Percentiles rank a stretch among this genome's conserved stretches.
Conservation (phyloP, 2,888 invertebrate species). For the Ophion ellenae region DNA sequence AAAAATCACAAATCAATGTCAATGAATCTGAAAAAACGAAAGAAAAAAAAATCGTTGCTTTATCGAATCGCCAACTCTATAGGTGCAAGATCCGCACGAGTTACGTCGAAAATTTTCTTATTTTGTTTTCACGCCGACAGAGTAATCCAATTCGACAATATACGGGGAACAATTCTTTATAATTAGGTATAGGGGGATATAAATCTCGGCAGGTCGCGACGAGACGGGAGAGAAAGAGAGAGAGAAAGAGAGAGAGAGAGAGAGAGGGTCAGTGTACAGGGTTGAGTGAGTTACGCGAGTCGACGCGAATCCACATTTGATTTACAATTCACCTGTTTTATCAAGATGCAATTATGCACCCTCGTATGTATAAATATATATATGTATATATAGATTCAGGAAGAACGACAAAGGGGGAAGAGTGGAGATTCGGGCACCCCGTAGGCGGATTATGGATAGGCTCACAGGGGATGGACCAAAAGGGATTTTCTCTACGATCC, state of each 20-base stretch:
- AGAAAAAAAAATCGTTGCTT: too few relatives aligned
- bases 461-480: constrained; percentile 72
- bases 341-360: constrained; percentile 82
- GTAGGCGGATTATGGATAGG: constrained; percentile 77
- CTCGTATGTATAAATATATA: constrained; percentile 59
- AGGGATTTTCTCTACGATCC: constrained; percentile 62
- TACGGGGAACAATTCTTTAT: constrained; percentile 35
- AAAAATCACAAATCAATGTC: too few relatives aligned
- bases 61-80: too few relatives aligned
- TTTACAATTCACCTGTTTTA: constrained; percentile 81
- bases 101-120: background rate
- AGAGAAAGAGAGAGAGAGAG: background rate
- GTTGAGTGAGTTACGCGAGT: constrained; percentile 58
- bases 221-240: background rate
- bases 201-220: background rate
- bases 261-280: background rate
- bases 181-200: constrained; percentile 25
- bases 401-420: constrained; percentile 32
- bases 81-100: too few relatives aligned
- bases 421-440: constrained; percentile 64
- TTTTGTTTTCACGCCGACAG: background rate
- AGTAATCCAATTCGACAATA: constrained; percentile 17
- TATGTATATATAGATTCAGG: constrained; percentile 33
- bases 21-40: too few relatives aligned
- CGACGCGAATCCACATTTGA: constrained; percentile 77